Conservation (phyloP, 2,888 invertebrate species). For the Orchesella flavescens region DNA sequence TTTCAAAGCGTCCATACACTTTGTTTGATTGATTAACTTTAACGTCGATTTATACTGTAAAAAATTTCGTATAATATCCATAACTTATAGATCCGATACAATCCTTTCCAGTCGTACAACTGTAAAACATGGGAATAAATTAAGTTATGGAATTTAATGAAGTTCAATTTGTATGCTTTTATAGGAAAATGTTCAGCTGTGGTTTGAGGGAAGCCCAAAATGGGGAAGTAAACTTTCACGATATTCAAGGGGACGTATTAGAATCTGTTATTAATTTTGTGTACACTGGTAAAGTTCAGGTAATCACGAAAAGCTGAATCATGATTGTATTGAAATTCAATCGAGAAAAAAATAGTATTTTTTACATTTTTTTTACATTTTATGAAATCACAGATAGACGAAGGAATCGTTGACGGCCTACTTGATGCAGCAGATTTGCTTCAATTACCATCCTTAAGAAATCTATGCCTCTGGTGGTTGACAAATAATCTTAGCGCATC, state of each 20-base stretch:
- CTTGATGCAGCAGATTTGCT: conserved; percentile 73
- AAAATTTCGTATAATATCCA: not conserved
- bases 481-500: conserved; percentile 71
- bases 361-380: not conserved
- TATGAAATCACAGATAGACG: conserved; percentile 71
- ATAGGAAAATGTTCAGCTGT: conserved; percentile 73
- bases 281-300: conserved; percentile 73
- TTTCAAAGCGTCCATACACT: too few species aligned
- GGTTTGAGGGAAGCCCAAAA: conserved; percentile 72
- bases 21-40: conserved; percentile 69
- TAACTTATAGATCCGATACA: not conserved
- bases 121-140: too few species aligned
- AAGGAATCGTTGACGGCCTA: conserved; percentile 72
- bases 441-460: conserved; percentile 72
- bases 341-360: too few species aligned
- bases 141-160: not conserved
- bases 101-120: conserved; percentile 5
- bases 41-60: conserved; percentile 72
- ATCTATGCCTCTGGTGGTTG: conserved; percentile 73
- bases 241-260: conserved; percentile 71
- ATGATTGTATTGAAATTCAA: too few species aligned
- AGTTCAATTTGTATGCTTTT: not conserved
- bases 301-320: conserved; percentile 59
- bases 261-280: conserved; percentile 72
- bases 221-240: conserved; percentile 72